Base-by-base conservation (phyloP, 2,113 vertebrate species). In the Neolamprologus tretocephalus region DNA sequence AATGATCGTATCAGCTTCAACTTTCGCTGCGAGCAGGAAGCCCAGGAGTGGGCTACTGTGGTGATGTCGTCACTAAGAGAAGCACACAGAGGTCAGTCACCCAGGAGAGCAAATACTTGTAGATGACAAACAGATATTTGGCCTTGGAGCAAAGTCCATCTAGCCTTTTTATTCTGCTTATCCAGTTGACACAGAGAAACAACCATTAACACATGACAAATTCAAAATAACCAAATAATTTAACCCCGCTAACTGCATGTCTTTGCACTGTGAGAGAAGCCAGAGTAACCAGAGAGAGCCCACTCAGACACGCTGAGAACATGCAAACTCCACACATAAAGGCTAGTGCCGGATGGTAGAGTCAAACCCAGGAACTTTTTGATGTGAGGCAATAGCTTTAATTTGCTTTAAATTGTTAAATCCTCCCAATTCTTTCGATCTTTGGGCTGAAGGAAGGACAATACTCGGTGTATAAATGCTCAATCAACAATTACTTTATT, bases 21-120 rank as follows among this genome's bases (percentile, higher is more conserved):
- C 91, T 98, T 98, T 28, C 95, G 96, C 80, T 96, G 96, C 14
- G 97, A 98, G 90, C 95, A 93, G 57, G 97, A 98, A 90, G 97
- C 97, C 0, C 96, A 97, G 92, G 96, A 96, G 86, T 98, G 97
- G 97, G 97, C 97, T 37, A 97, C 97, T 0, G 96, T 97, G 28
- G 51, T 98, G 47, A 96, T 95, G 89, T 97, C 97, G 13, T 97
- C 97, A 4, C 86, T 98, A 33, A 92, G 96, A 51, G 97, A 98
- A 89, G 95, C 96, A 5, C 96, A 96, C 40, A 97, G 95, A 96
- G 97, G 97, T 98, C 82, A 87, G 94, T 61, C 3, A 8, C 3
- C n/a, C 6, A 3, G 54, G 10, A 53, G 19, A 26, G 6, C 4
- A 45, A 40, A 17, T 10, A n/a, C 23, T 49, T 78, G 17, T 49